Evolutionary conservation across 1,140 invertebrate species (phyloP).

Genomic region (Phortica variegata): DNA sequence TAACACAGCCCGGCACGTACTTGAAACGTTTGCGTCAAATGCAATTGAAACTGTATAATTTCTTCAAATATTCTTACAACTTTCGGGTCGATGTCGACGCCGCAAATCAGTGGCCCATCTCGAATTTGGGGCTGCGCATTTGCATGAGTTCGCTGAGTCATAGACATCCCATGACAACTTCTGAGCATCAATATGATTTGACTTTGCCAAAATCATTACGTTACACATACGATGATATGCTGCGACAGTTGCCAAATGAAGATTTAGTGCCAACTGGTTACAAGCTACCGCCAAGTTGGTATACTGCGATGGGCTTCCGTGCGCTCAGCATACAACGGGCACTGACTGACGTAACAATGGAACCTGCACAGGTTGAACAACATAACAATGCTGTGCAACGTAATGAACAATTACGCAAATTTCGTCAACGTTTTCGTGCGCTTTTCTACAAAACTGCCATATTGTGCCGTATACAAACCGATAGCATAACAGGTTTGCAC

Average conservation of each 20-base stretch:
- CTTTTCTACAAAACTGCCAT: conserved; percentile 40
- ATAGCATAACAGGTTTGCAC: too few relatives aligned
- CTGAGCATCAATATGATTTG: conserved; percentile 1
- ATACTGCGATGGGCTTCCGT: conserved; percentile 43
- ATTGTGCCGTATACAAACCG: conserved; percentile 40
- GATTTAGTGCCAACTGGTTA: background rate
- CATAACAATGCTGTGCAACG: background rate
- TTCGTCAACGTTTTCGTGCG: conserved; percentile 33
- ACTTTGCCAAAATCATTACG: conserved; percentile 11
- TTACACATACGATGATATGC: conserved; percentile 16
- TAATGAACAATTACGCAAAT: conserved; percentile 21
- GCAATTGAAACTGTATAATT: conserved; percentile 21
- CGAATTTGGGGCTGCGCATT: conserved; percentile 6
- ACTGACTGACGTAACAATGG: too few relatives aligned
- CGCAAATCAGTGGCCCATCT: conserved; percentile 14
- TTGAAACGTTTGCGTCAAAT: conserved; percentile 1
- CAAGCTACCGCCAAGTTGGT: conserved; percentile 38
- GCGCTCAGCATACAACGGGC: conserved; percentile 34
- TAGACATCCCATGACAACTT: background rate
- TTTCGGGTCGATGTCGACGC: conserved; percentile 12
- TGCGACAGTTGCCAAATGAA: conserved; percentile 6
- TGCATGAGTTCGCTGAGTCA: conserved; percentile 15
- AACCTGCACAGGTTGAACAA: conserved; percentile 18
- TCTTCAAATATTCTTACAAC: conserved; percentile 45
- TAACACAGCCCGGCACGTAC: too few relatives aligned